Evolutionary conservation across 2,888 invertebrate species (phyloP).

Genomic region (Hyalella azteca): DNA sequence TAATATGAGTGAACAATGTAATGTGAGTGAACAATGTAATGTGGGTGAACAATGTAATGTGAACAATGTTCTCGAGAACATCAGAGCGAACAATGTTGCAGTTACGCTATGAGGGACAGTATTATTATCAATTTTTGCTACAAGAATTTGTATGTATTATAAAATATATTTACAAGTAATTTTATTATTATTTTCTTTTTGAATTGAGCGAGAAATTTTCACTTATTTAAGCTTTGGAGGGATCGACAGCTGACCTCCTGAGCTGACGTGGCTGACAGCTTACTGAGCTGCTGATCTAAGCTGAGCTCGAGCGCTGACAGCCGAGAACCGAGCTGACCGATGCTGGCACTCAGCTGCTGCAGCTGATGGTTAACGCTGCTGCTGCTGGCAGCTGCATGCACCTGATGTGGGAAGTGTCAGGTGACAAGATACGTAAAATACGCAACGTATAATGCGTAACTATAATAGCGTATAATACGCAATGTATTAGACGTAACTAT

Average conservation of each 20-base stretch:
- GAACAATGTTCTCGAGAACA: too few species aligned
- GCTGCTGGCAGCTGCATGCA: not conserved
- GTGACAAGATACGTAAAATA: not conserved
- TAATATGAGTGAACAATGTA: too few species aligned
- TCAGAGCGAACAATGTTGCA: too few species aligned
- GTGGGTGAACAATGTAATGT: too few species aligned
- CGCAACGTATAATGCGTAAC: too few species aligned
- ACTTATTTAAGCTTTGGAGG: too few species aligned
- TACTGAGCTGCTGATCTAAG: not conserved
- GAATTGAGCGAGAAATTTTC: too few species aligned
- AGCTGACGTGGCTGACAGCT: not conserved
- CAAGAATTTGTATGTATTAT: not conserved
- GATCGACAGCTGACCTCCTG: not conserved
- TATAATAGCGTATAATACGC: too few species aligned
- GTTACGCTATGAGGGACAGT: too few species aligned
- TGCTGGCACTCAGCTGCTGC: not conserved
- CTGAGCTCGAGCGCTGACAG: not conserved
- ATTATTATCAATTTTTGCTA: not conserved
- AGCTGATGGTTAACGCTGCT: not conserved
- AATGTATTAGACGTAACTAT: too few species aligned
- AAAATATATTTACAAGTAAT: not conserved
- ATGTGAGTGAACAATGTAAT: too few species aligned
- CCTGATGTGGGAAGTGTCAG: not conserved
- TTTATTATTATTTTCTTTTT: too few species aligned
- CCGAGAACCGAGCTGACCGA: constrained; percentile 11